Conservation (phyloP, 2,888 invertebrate species). For the Scaptomyza cyrtandrae region DNA sequence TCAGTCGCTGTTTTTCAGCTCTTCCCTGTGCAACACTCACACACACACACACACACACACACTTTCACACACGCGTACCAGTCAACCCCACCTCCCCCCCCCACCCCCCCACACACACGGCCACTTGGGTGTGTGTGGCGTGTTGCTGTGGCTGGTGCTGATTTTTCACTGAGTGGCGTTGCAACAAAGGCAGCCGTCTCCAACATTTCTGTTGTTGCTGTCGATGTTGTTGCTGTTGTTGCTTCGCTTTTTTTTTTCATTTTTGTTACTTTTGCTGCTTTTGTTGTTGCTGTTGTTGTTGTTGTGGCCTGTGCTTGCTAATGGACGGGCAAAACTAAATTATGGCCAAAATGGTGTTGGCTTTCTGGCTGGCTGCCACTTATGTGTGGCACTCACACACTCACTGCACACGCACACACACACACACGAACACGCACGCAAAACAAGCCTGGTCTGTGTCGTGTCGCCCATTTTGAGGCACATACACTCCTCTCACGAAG, state of each 20-base stretch:
- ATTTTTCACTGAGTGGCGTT: constrained; percentile 75
- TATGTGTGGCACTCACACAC: constrained; percentile 76
- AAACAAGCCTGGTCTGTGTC: constrained; percentile 5
- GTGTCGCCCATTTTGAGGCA: constrained; percentile 53
- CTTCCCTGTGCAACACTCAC: constrained; percentile 1
- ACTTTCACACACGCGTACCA: background rate
- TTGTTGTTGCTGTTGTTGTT: constrained; percentile 11
- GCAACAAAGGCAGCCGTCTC: constrained; percentile 67
- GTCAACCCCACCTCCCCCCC: background rate
- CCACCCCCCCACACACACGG: constrained; percentile 27
- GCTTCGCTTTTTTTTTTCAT: background rate
- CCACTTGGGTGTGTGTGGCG: constrained; percentile 47
- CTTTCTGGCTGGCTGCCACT: constrained; percentile 80
- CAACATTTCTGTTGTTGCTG: constrained; percentile 8
- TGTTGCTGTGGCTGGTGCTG: constrained; percentile 61
- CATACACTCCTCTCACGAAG: constrained; percentile 30
- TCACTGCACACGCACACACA: constrained; percentile 30
- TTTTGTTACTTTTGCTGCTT: background rate
- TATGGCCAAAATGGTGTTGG: constrained; percentile 81
- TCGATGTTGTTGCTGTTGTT: background rate
- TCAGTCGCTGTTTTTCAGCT: constrained; percentile 17
- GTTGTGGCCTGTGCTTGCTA: constrained; percentile 62
- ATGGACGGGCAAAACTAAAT: constrained; percentile 79
- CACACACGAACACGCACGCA: constrained; percentile 9
- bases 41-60: constrained; percentile 3